Conservation (phyloP, 2,797 vertebrate genomes). For the Lepilemur ruficaudatus region DNA sequence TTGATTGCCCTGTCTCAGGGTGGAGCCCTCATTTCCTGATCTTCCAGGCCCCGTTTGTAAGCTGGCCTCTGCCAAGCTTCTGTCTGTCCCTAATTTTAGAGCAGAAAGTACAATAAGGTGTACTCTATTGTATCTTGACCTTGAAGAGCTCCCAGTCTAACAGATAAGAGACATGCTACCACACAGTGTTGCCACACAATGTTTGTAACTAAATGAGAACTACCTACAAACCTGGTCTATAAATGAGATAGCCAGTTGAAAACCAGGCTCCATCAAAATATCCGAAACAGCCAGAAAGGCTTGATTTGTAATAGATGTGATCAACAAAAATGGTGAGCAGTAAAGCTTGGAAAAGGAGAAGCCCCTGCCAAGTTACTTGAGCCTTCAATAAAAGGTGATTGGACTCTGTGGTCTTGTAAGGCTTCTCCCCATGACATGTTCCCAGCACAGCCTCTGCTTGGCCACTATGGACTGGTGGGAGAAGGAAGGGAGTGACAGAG, state of each 20-base stretch:
- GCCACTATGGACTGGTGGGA: not conserved
- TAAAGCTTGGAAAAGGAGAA: not conserved
- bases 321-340: rapidly evolving
- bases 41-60: not conserved
- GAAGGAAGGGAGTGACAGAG: not conserved
- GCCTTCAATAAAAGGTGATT: not conserved
- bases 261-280: not conserved
- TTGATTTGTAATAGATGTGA: too few species aligned
- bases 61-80: not conserved
- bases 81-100: not conserved
- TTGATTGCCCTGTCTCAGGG: not conserved
- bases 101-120: not conserved
- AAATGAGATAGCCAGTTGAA: not conserved
- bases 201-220: not conserved
- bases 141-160: not conserved
- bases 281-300: not conserved
- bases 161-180: not conserved
- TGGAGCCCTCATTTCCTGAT: not conserved
- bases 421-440: not conserved
- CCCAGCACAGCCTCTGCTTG: not conserved
- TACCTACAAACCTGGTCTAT: not conserved
- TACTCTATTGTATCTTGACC: not conserved
- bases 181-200: not conserved
- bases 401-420: not conserved
- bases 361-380: not conserved